Conservation (phyloP, 2,888 invertebrate genomes). For the Colostygia pectinataria region DNA sequence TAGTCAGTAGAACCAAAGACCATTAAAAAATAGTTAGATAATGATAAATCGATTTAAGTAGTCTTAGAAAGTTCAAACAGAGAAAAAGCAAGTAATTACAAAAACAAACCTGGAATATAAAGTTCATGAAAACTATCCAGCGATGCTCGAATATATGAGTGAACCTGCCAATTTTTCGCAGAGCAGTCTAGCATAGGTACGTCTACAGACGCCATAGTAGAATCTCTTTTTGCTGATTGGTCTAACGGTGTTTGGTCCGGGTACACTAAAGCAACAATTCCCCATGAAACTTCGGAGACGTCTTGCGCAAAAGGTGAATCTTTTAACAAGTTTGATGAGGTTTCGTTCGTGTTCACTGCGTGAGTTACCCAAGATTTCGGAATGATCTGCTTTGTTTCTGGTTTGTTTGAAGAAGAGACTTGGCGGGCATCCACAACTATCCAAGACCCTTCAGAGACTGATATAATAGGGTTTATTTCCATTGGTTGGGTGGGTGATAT, state of each 20-base stretch:
- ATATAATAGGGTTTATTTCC: background rate
- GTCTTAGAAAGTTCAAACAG: too few species aligned
- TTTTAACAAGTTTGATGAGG: too few species aligned
- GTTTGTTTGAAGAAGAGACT: background rate
- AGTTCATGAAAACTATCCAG: conserved; percentile 2
- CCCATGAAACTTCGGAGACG: background rate
- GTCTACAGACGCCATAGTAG: background rate
- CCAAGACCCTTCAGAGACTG: background rate
- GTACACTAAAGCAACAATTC: background rate
- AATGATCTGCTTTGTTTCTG: background rate
- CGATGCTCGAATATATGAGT: background rate
- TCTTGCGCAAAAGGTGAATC: background rate
- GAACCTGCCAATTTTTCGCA: background rate
- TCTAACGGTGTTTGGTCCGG: background rate
- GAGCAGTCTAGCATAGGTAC: background rate
- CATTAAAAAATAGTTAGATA: too few species aligned
- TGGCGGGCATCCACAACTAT: background rate
- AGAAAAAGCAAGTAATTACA: too few species aligned
- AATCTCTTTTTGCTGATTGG: background rate
- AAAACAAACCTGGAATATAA: conserved; percentile 4
- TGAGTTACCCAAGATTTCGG: background rate
- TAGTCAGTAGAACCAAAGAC: too few species aligned
- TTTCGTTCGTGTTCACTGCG: background rate
- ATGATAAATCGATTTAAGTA: too few species aligned
- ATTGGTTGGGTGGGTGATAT: background rate